Percentiles rank a stretch among this genome's conserved stretches.
Conservation (phyloP, 1,140 invertebrate species). For the Asbolus verrucosus region DNA sequence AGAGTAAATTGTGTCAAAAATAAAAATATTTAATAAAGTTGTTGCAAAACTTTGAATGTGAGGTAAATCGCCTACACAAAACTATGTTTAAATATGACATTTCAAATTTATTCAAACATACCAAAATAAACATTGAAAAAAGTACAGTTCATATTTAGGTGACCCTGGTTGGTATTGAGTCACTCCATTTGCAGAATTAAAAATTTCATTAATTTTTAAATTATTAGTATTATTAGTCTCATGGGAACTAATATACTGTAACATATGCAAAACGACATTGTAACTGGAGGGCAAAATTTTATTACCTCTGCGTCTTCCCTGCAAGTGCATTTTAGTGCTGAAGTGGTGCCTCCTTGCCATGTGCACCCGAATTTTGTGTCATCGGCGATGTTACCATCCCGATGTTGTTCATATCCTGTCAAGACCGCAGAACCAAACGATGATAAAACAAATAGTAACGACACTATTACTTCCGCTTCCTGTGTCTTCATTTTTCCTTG, state of each 20-base stretch:
- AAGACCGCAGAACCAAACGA: slow-evolving; percentile 30
- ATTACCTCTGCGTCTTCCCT: slow-evolving; percentile 53
- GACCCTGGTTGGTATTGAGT: slow-evolving; percentile 7
- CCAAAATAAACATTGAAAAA: slow-evolving; percentile 33
- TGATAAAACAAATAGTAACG: slow-evolving; percentile 24
- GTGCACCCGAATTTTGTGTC: slow-evolving; percentile 53
- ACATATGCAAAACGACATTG: too few species aligned
- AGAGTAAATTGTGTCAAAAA: too few species aligned
- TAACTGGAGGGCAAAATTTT: too few species aligned
- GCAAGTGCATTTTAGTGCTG: slow-evolving; percentile 51
- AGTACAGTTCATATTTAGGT: slow-evolving; percentile 5
- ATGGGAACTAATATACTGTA: neutral
- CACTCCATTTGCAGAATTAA: slow-evolving; percentile 7
- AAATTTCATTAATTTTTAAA: slow-evolving; percentile 22
- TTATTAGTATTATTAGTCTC: too few species aligned
- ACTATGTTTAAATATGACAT: slow-evolving; percentile 5
- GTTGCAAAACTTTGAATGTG: too few species aligned
- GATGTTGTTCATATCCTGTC: slow-evolving; percentile 43
- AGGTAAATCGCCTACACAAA: neutral
- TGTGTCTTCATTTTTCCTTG: slow-evolving; percentile 39
- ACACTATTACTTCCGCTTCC: slow-evolving; percentile 7
- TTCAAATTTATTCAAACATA: slow-evolving; percentile 6
- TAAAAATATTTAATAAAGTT: too few species aligned
- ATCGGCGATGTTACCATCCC: slow-evolving; percentile 49
- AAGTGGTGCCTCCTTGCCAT: slow-evolving; percentile 52